Evolutionary conservation across 1,140 invertebrate genomes (phyloP).

Genomic region (Hestina assimilis): DNA sequence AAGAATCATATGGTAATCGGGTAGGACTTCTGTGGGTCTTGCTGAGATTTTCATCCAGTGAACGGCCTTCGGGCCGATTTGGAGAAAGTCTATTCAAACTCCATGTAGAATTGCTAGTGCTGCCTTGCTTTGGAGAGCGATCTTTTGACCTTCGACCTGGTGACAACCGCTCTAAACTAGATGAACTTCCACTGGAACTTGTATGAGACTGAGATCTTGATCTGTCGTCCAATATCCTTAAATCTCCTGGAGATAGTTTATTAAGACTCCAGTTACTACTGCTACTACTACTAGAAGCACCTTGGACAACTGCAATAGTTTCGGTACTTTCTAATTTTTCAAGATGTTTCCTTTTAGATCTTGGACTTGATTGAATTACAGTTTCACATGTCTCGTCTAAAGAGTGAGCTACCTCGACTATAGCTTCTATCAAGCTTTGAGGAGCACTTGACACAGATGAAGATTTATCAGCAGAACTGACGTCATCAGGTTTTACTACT

Average conservation of each 20-base stretch:
- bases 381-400: conserved; percentile 84
- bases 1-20: conserved; percentile 71
- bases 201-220: conserved; percentile 75
- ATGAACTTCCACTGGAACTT: conserved; percentile 76
- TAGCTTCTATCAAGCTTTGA: conserved; percentile 80
- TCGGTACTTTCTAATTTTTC: conserved; percentile 72
- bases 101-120: conserved; percentile 76
- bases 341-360: conserved; percentile 74
- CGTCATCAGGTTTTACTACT: conserved; percentile 45
- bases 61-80: conserved; percentile 71
- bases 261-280: conserved; percentile 77
- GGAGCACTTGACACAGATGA: conserved; percentile 34
- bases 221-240: conserved; percentile 78
- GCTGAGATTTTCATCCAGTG: conserved; percentile 69
- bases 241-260: conserved; percentile 76
- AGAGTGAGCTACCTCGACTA: conserved; percentile 82
- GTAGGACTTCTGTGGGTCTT: conserved; percentile 74
- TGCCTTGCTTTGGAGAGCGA: conserved; percentile 73
- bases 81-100: conserved; percentile 74
- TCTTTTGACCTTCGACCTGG: conserved; percentile 76
- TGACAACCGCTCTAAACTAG: conserved; percentile 72
- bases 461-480: conserved; percentile 35
- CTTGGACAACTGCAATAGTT: conserved; percentile 72
- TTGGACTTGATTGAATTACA: conserved; percentile 80
- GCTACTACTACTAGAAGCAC: conserved; percentile 72